Conservation (phyloP, 2,888 invertebrate species). For the Sialis lutaria region DNA sequence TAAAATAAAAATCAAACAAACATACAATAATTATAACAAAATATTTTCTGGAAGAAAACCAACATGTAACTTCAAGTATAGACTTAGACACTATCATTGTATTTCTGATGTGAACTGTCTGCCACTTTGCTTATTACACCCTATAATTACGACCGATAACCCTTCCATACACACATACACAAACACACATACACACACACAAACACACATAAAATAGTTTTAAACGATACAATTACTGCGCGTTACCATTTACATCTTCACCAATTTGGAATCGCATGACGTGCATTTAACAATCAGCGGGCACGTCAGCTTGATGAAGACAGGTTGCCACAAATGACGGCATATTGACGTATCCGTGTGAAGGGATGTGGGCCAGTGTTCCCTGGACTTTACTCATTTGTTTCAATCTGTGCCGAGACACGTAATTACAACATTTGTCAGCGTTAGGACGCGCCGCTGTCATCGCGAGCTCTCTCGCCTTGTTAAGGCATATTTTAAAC, state of each 20-base stretch:
- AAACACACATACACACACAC: background rate
- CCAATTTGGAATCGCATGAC: too few species aligned
- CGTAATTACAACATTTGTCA: constrained; percentile 2
- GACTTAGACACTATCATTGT: too few species aligned
- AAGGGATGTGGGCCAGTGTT: constrained; percentile 28
- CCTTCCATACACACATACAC: background rate
- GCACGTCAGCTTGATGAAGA: constrained; percentile 26
- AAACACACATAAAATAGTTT: background rate
- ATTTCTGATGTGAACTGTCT: too few species aligned
- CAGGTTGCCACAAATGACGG: constrained; percentile 24
- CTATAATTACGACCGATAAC: too few species aligned
- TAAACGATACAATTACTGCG: background rate
- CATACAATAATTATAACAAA: too few species aligned
- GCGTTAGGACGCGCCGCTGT: background rate
- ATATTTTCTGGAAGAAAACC: too few species aligned
- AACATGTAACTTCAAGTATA: too few species aligned
- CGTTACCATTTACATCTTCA: background rate
- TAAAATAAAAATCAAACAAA: too few species aligned
- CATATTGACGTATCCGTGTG: constrained; percentile 28
- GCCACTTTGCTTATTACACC: too few species aligned
- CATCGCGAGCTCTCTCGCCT: too few species aligned
- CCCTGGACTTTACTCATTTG: constrained; percentile 28
- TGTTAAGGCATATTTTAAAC: too few species aligned
- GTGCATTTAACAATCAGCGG: constrained; percentile 13
- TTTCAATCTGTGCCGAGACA: constrained; percentile 24